Conservation (phyloP, 2,888 invertebrate species). For the Eubasilissa splendida region DNA sequence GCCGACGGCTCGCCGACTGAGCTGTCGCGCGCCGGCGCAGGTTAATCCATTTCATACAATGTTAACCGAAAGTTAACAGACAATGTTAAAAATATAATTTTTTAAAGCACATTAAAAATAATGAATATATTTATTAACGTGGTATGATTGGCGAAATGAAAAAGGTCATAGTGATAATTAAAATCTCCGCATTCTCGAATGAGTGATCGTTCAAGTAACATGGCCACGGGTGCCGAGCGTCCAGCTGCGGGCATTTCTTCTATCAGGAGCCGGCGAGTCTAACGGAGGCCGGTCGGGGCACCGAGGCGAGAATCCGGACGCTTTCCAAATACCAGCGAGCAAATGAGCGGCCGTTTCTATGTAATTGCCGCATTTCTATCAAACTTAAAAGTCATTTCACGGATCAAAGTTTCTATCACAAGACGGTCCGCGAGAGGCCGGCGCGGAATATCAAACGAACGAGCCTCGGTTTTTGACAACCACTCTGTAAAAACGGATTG, state of each 20-base stretch:
- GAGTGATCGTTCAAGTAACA: conserved; percentile 1
- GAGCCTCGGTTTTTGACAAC: neutral
- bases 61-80: no score
- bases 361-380: neutral
- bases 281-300: neutral
- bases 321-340: neutral
- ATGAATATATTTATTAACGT: no score
- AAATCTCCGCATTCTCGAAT: neutral
- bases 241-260: conserved; percentile 3
- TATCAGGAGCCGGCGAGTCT: neutral
- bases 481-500: conserved; percentile 1
- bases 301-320: neutral
- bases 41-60: no score
- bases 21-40: no score
- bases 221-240: neutral
- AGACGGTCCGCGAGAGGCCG: neutral
- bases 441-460: no score
- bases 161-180: neutral
- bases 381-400: neutral
- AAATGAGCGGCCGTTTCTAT: neutral
- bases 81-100: no score
- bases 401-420: neutral
- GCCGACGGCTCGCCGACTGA: no score
- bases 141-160: neutral
- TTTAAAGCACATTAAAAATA: no score